These are phyloP conservation scores for Trissoscelio sp. DNA, from an alignment of 2,888 invertebrate genomes.

Conservation along the genomic window DNA sequence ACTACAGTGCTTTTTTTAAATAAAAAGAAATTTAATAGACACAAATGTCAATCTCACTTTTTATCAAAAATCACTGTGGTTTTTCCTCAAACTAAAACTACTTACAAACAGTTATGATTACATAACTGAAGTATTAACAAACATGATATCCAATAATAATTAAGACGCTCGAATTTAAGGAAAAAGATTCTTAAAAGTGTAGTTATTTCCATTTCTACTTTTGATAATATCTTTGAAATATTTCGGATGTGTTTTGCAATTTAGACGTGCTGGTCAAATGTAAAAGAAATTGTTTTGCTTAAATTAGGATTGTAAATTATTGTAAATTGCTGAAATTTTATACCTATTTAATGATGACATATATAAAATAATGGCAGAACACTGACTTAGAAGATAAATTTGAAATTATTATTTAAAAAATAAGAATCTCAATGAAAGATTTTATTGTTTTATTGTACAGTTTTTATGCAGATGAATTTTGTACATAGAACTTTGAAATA, in stretches of 20 bases:
- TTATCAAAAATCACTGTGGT: slow-evolving; percentile 17
- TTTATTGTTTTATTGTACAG: slow-evolving; percentile 29
- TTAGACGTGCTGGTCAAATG: not conserved
- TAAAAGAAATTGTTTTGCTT: too few relatives aligned
- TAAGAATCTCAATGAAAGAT: not conserved
- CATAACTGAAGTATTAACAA: slow-evolving; percentile 50
- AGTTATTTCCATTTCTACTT: slow-evolving; percentile 17
- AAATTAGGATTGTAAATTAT: too few relatives aligned
- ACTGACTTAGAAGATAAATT: too few relatives aligned
- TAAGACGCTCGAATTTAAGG: slow-evolving; percentile 12
- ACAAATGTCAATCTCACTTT: not conserved
- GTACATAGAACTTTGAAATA: slow-evolving; percentile 36
- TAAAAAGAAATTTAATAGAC: not conserved
- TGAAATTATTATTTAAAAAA: too few relatives aligned
- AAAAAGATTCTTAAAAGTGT: not conserved
- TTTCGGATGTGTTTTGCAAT: not conserved
- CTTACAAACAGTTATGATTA: slow-evolving; percentile 31
- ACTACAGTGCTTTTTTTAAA: slow-evolving; percentile 14
- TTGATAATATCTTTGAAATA: slow-evolving; percentile 23
- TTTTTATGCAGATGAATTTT: slow-evolving; percentile 23
- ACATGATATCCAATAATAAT: slow-evolving; percentile 13
- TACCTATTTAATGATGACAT: too few relatives aligned
- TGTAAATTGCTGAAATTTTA: too few relatives aligned
- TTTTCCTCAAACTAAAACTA: slow-evolving; percentile 24
- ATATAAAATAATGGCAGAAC: too few relatives aligned